phyloP scores from a whole-genome alignment of 2,888 invertebrate genomes.

The Theretra japonica region DNA sequence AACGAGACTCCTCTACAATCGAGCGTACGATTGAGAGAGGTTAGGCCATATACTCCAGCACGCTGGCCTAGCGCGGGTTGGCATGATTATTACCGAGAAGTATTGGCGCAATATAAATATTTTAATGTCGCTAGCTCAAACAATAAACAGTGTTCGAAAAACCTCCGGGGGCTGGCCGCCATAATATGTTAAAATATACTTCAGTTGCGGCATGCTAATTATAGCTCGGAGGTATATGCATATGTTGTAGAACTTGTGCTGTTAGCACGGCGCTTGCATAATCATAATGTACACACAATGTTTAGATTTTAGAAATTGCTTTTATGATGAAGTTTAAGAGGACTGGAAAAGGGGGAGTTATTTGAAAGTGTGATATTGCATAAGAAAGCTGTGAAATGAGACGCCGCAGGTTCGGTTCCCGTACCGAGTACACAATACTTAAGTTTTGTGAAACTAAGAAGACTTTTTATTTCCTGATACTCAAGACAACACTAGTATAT shows the following conservation, averaged over 20 bases:
- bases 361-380: background rate
- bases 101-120: background rate
- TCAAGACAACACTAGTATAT: too few species aligned
- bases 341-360: background rate
- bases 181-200: slow-evolving; percentile 9
- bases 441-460: too few species aligned
- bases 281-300: too few species aligned
- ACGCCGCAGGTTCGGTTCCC: too few species aligned
- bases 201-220: background rate
- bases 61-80: too few species aligned
- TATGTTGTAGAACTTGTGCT: background rate
- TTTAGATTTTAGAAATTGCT: background rate
- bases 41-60: too few species aligned
- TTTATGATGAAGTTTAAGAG: background rate
- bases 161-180: background rate
- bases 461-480: too few species aligned
- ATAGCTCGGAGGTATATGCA: background rate
- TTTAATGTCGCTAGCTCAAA: background rate
- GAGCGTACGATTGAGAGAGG: too few species aligned
- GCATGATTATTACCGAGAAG: too few species aligned
- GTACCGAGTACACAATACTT: too few species aligned
- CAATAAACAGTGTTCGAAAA: slow-evolving; percentile 12
- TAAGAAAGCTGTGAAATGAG: too few species aligned
- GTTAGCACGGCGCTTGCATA: background rate
- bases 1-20: too few species aligned